phyloP scores from a whole-genome alignment of 2,113 vertebrate species.

The Quiscalus mexicanus region DNA sequence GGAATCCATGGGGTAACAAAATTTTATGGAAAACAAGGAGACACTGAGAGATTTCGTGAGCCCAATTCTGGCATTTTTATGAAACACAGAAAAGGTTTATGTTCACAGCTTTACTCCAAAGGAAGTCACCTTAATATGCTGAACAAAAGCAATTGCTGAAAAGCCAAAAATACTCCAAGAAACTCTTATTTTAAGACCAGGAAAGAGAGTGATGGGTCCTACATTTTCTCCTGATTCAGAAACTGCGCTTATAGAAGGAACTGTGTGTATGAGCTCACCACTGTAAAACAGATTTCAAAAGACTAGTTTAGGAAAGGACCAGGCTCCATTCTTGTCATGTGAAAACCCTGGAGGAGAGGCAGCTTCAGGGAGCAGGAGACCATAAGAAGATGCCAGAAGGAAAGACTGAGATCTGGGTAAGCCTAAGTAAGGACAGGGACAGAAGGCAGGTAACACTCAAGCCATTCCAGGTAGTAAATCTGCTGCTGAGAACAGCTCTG shows the following conservation, averaged over 20 bases:
- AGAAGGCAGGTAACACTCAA: background rate
- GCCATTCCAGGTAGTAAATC: background rate
- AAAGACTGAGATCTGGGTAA: background rate
- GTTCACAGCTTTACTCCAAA: background rate
- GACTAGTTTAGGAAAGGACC: background rate
- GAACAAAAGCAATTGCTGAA: background rate
- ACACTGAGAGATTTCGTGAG: background rate
- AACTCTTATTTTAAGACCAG: background rate
- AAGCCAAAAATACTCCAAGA: background rate
- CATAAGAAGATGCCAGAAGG: background rate
- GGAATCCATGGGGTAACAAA: background rate
- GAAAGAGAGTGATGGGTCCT: background rate
- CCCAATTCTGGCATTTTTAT: background rate
- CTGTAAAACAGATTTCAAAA: background rate
- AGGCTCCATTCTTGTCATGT: background rate
- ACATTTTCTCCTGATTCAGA: background rate
- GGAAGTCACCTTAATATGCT: background rate
- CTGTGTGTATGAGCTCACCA: background rate
- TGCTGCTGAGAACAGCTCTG: background rate
- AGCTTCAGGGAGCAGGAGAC: background rate
- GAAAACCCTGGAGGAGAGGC: background rate
- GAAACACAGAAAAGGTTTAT: background rate
- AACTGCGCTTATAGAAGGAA: background rate
- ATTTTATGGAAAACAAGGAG: background rate
- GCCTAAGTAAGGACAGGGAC: background rate